Conservation (phyloP, 2,113 vertebrate genomes). For the Zapus hudsonius region DNA sequence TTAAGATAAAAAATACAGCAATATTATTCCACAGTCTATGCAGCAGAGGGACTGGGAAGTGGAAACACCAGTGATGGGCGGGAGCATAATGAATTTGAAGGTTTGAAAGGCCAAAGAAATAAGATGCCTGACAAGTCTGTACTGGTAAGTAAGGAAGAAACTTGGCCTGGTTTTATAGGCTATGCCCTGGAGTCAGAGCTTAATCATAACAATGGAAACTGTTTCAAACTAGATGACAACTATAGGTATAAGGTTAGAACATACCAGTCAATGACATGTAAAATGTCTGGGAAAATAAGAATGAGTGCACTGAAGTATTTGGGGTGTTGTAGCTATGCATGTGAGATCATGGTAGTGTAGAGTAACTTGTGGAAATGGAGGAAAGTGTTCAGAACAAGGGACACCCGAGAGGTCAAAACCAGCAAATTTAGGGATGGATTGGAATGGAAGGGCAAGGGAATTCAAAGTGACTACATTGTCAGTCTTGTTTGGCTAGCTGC, state of each 20-base stretch:
- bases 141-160: neutral
- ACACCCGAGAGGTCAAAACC: neutral
- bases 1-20: neutral
- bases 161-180: neutral
- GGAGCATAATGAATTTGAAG: neutral
- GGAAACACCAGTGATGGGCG: neutral
- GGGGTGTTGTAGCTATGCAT: neutral
- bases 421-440: neutral
- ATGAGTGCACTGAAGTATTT: neutral
- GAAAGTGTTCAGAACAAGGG: constrained; percentile 20
- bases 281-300: neutral
- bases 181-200: neutral
- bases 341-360: neutral
- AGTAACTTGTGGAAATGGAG: neutral
- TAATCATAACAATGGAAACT: neutral
- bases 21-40: neutral
- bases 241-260: neutral
- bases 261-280: neutral
- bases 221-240: constrained; percentile 1
- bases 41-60: neutral
- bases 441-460: neutral
- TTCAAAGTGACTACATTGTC: neutral
- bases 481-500: neutral
- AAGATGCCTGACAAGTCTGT: neutral
- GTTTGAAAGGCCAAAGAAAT: neutral